Percentiles rank a stretch among this genome's conserved stretches.
Conservation (phyloP, 2,113 vertebrate genomes). For the Rallus limicola region DNA sequence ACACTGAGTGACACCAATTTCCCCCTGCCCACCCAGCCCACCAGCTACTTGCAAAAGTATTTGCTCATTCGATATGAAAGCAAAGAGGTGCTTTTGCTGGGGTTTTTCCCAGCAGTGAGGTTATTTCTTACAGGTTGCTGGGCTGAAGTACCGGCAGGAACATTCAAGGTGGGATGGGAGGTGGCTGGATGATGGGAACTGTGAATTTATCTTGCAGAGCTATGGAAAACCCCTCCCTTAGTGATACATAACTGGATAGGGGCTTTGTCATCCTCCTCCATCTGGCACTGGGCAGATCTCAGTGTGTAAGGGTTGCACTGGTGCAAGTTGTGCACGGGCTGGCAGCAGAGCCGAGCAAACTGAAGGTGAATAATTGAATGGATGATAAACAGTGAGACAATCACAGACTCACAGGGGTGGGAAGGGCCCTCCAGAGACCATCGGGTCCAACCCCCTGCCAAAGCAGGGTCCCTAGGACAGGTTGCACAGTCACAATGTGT, state of each 20-base stretch:
- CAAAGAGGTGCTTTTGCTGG: neutral
- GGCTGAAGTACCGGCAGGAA: neutral
- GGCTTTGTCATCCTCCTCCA: neutral
- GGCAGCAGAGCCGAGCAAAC: neutral
- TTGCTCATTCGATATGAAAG: neutral
- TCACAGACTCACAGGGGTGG: too few relatives aligned
- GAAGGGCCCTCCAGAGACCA: too few relatives aligned
- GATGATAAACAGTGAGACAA: too few relatives aligned
- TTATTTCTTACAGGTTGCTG: neutral
- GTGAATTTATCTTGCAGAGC: neutral
- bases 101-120: neutral
- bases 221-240: fast-evolving
- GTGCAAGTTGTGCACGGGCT: neutral
- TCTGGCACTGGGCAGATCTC: fast-evolving
- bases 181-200: fast-evolving
- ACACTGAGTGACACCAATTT: fast-evolving
- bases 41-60: fast-evolving
- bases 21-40: too few relatives aligned
- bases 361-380: neutral
- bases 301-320: fast-evolving
- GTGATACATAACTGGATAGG: fast-evolving
- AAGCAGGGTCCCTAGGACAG: too few relatives aligned
- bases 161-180: neutral
- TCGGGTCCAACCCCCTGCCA: too few relatives aligned
- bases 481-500: too few relatives aligned